Evolutionary conservation across 2,888 invertebrate species (phyloP), one percentile per base, ranked within the genome.

Genomic region (Oxyteleia sp.): DNA sequence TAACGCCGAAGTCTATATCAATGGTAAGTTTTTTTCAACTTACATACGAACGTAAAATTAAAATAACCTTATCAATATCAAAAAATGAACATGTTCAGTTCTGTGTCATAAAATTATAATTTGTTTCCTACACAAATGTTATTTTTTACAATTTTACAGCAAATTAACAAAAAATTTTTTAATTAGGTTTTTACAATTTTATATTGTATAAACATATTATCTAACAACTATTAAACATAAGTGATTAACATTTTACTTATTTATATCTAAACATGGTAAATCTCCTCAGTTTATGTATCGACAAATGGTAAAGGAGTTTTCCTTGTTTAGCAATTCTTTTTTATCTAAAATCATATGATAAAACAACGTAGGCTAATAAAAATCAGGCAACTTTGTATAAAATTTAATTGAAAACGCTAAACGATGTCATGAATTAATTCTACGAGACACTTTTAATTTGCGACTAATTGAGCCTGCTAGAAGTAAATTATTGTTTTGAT

Each of bases 1-100:
- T 82, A 93, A 93, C 55, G 93, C 91, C 45, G 93, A 93, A 87
- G 88, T 93, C 47, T 93, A 93, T 89, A 92, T 88, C 47, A 93
- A 92, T 84, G 93, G 93, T 93, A 75, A 92, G 89, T 83, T 32
- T 69, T 32, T 23, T 51, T 38, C 4, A 13, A 41, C 20, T 41
- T 23, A 20, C n/a, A 26, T 13, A 55, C 8, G 13, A 13, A 57
- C 23, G 5, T 23, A 23, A 2, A 4, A 23, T 5, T 4, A 23
- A 23, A 23, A 23, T 23, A 23, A 23, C n/a, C n/a, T n/a, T n/a
- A n/a, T n/a, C n/a, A n/a, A n/a, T n/a, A n/a, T n/a, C n/a, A n/a
- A n/a, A n/a, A n/a, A n/a, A n/a, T n/a, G n/a, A n/a, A n/a, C n/a
- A n/a, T n/a, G n/a, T n/a, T n/a, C n/a, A n/a, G n/a, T n/a, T n/a